These are phyloP conservation scores for Talpa occidentalis DNA, from an alignment of 2,113 vertebrate genomes.

Conservation along the genomic window DNA sequence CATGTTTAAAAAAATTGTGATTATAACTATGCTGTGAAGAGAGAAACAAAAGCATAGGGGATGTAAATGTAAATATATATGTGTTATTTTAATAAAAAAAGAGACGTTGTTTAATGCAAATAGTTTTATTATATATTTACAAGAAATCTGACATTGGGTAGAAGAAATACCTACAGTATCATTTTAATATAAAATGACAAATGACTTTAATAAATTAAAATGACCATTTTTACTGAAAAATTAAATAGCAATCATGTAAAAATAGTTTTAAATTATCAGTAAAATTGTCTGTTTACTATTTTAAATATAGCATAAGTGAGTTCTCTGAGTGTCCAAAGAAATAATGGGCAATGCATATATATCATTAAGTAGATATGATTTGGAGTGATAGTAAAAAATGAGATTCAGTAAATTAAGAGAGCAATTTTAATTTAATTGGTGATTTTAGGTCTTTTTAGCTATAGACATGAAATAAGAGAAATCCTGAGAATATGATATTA, in stretches of 20 bases:
- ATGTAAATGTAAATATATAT: not conserved
- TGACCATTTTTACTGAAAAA: constrained; percentile 79
- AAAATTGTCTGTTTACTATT: constrained; percentile 60
- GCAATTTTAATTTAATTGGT: not conserved
- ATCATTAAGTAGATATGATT: not conserved
- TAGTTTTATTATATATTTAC: constrained; percentile 81
- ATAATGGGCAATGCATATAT: constrained; percentile 36
- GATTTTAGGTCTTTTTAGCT: not conserved
- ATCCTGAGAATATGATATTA: constrained; percentile 8
- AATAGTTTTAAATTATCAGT: constrained; percentile 78
- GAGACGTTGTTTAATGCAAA: constrained; percentile 79
- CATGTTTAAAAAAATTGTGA: constrained; percentile 16
- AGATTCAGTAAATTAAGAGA: not conserved
- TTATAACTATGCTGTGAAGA: not conserved
- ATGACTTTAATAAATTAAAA: constrained; percentile 82
- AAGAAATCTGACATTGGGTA: constrained; percentile 78
- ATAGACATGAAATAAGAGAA: not conserved
- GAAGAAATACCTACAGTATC: constrained; percentile 82
- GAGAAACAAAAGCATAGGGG: not conserved
- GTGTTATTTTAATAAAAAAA: constrained; percentile 66
- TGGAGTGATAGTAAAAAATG: not conserved
- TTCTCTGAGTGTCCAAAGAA: constrained; percentile 48
- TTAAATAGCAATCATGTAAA: constrained; percentile 80
- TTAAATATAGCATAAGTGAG: constrained; percentile 64
- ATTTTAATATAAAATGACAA: constrained; percentile 84